Evolutionary conservation across 2,113 vertebrate species (phyloP).

Genomic region (Hirundichthys speculiger): DNA sequence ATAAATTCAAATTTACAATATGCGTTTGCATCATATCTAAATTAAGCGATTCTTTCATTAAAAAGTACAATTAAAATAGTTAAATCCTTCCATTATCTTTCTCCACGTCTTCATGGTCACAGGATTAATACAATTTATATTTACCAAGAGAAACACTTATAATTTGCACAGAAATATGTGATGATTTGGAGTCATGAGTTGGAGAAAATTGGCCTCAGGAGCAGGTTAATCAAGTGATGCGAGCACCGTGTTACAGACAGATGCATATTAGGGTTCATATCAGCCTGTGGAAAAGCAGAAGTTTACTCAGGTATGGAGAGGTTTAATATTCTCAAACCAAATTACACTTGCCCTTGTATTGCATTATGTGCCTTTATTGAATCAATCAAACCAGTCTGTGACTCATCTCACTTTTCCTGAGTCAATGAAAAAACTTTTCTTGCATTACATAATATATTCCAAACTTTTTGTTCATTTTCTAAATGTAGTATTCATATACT

Average conservation of each 20-base stretch:
- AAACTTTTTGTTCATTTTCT: constrained; percentile 17
- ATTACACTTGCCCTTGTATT: constrained; percentile 67
- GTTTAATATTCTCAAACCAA: constrained; percentile 70
- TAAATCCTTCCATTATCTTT: no score
- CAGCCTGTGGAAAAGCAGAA: constrained; percentile 45
- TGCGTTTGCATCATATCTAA: no score
- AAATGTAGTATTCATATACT: constrained; percentile 4
- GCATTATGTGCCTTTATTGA: constrained; percentile 67
- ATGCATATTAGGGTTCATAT: constrained; percentile 52
- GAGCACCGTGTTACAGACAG: constrained; percentile 45
- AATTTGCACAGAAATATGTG: constrained; percentile 4
- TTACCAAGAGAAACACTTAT: no score
- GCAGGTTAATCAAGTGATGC: constrained; percentile 55
- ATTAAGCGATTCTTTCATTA: no score
- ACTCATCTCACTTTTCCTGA: constrained; percentile 65
- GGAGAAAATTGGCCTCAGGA: constrained; percentile 26
- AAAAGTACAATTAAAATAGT: no score
- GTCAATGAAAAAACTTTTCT: constrained; percentile 54
- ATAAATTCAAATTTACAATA: no score
- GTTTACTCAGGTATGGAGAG: constrained; percentile 66
- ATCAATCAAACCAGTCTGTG: constrained; percentile 60
- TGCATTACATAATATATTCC: constrained; percentile 33
- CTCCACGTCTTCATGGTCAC: no score
- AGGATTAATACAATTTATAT: no score
- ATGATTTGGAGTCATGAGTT: constrained; percentile 18